Conservation (phyloP, 2,888 invertebrate species). For the Autographa gamma region DNA sequence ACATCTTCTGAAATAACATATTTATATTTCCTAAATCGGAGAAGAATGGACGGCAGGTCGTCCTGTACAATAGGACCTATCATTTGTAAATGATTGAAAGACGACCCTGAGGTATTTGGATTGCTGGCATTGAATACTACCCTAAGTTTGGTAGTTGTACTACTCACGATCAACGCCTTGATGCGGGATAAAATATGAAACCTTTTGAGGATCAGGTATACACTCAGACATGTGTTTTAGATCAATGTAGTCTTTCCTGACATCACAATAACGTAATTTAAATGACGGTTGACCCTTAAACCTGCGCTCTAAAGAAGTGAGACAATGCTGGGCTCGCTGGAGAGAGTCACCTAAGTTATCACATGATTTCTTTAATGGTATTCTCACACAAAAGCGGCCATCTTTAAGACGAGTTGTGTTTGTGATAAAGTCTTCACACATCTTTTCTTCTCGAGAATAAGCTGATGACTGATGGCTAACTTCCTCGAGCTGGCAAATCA, state of each 20-base stretch:
- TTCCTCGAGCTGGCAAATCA: conserved; percentile 26
- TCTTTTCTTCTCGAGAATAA: conserved; percentile 40
- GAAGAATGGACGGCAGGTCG: no score
- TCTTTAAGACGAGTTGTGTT: conserved; percentile 37
- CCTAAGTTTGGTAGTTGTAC: background rate
- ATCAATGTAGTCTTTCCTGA: conserved; percentile 12
- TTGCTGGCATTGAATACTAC: background rate
- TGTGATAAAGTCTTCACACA: conserved; percentile 33
- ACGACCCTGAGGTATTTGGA: no score
- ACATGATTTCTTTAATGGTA: conserved; percentile 10
- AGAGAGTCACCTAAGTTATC: conserved; percentile 40
- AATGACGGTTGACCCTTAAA: conserved; percentile 14
- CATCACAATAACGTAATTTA: conserved; percentile 8
- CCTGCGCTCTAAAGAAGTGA: conserved; percentile 21
- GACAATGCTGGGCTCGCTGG: conserved; percentile 17
- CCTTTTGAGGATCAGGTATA: background rate
- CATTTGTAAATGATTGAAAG: no score
- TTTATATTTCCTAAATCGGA: no score
- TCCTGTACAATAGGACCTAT: no score
- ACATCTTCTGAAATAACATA: no score
- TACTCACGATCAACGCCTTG: conserved; percentile 14
- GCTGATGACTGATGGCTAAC: conserved; percentile 23
- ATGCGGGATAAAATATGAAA: conserved; percentile 22
- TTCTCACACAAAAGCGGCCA: conserved; percentile 42
- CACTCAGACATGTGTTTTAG: conserved; percentile 18